phyloP scores from a whole-genome alignment of 2,888 invertebrate genomes.

The Gandaritis pyraliata region DNA sequence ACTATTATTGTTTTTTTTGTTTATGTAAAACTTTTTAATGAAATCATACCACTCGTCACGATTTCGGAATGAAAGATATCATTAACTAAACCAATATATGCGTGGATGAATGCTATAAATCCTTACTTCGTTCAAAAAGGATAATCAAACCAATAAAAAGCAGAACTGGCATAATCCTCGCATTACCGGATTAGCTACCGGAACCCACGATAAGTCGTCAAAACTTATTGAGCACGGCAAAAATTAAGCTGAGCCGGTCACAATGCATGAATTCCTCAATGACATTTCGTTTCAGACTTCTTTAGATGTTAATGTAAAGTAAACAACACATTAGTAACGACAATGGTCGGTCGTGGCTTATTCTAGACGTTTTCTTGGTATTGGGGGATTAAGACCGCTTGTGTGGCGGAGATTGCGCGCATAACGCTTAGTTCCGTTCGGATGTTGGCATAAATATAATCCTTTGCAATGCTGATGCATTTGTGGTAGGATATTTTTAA shows the following conservation, averaged over 20 bases:
- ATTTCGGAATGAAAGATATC: conserved; percentile 12
- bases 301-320: conserved; percentile 65
- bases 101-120: conserved; percentile 25
- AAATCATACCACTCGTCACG: too few species aligned
- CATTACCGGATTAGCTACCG: conserved; percentile 65
- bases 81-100: conserved; percentile 10
- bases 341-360: conserved; percentile 65
- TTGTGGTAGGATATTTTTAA: conserved; percentile 4
- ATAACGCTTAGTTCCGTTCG: conserved; percentile 64
- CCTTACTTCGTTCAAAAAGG: conserved; percentile 16
- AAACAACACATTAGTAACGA: conserved; percentile 74
- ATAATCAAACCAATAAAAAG: conserved; percentile 24
- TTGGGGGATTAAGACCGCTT: conserved; percentile 67
- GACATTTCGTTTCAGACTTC: conserved; percentile 54
- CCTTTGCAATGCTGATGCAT: conserved; percentile 21
- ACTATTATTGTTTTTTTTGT: not conserved
- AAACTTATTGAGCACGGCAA: conserved; percentile 29
- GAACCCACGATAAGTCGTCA: conserved; percentile 41
- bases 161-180: conserved; percentile 42
- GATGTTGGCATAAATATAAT: conserved; percentile 45
- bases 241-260: conserved; percentile 25
- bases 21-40: too few species aligned
- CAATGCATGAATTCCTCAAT: conserved; percentile 29
- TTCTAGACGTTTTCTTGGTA: conserved; percentile 73
- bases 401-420: conserved; percentile 67